Percentiles rank a stretch among this genome's conserved stretches.
Evolutionary conservation across 1,140 invertebrate genomes (phyloP).

Genomic region (Drosophila bocqueti): DNA sequence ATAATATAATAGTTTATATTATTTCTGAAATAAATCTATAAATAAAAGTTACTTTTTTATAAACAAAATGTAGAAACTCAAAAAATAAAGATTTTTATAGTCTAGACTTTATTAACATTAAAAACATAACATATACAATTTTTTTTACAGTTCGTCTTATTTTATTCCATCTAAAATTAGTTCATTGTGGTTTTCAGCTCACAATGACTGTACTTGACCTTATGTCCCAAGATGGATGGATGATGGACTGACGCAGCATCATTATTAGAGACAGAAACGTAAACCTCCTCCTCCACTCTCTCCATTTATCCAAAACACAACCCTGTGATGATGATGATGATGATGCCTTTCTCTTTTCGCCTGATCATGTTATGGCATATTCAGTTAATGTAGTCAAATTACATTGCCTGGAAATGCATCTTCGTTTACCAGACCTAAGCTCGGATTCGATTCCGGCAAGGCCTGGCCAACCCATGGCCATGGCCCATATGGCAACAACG

Average conservation of each 20-base stretch:
- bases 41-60: background rate
- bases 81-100: background rate
- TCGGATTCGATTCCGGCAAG: conserved; percentile 11
- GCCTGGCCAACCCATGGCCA: conserved; percentile 27
- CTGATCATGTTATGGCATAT: conserved; percentile 53
- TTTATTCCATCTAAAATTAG: background rate
- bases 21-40: background rate
- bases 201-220: conserved; percentile 27
- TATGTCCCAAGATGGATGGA: conserved; percentile 13
- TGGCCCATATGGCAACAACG: conserved; percentile 62
- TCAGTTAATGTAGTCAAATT: conserved; percentile 78
- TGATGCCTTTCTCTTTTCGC: conserved; percentile 45
- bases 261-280: conserved; percentile 27
- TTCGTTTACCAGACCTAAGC: conserved; percentile 64
- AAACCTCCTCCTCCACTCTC: background rate
- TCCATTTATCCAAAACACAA: background rate
- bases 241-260: conserved; percentile 34
- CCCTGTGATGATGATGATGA: conserved; percentile 1
- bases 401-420: conserved; percentile 77
- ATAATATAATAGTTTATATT: too few species aligned
- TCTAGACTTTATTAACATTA: background rate
- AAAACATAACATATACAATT: background rate
- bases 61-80: background rate
- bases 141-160: background rate
- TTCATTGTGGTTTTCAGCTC: background rate